Base-by-base conservation (phyloP, 92 coral and sea anemone species). In the Diadumene lineata region DNA sequence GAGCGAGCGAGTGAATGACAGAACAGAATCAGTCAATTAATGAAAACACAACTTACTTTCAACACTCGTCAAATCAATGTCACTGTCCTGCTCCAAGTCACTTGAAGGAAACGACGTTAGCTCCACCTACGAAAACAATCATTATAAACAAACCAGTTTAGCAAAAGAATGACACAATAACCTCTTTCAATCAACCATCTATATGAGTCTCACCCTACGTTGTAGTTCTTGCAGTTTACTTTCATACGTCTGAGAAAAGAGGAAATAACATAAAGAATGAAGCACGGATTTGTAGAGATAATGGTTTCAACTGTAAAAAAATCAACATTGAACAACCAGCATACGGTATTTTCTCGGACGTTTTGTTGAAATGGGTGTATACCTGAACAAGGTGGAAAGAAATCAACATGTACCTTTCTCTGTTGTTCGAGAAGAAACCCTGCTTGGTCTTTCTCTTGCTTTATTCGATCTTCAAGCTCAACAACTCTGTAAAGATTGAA, bases 381-480 rank as follows among this genome's bases (percentile, higher is more conserved):
- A n/a, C n/a, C n/a, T 4, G 6, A 13, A 38, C 13, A 38, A 13
- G 7, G 48, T 38, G 48, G 13, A 38, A 38, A 4, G 13, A 6
- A 38, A 38, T 38, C 48, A 4, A 38, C 13, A 13, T 38, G n/a
- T 38, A 92, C 96, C 97, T 79, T 74, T 86, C 90, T 88, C 56
- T 90, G 97, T 50, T 87, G 93, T 63, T 90, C 89, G 19, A 94
- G 60, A 38, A 91, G 81, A 43, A 83, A 48, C 43, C 83, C 93
- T 13, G 98, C 96, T 23, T 89, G 94, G 62, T 88, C 90, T 75
- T 94, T 94, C 66, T 94, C 98, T 60, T 81, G 85, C 68, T 84
- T 79, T 34, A 94, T 94, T 69, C 79, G 85, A 34, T 94, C 97
- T 79, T 94, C 98, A 51, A 94, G 90, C 73, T 94, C 97, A 17